These are phyloP conservation scores for Endomychus coccineus DNA, from an alignment of 2,888 invertebrate genomes.

Conservation along the genomic window DNA sequence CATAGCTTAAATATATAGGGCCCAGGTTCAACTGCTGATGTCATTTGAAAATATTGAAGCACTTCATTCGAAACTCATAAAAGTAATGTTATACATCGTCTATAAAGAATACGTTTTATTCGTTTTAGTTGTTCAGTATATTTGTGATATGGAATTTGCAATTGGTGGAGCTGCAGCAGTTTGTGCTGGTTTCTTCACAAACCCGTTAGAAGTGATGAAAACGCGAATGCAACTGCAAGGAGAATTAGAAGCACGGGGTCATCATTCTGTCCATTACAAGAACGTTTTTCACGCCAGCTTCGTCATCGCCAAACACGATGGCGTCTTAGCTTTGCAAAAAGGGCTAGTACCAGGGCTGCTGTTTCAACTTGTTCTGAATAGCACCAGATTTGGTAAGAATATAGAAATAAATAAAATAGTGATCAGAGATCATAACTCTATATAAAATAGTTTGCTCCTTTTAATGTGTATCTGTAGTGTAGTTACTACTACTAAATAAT, in stretches of 20 bases:
- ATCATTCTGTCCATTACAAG: slow-evolving; percentile 64
- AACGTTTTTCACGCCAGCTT: slow-evolving; percentile 70
- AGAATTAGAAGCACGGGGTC: slow-evolving; percentile 65
- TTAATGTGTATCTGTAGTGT: no score
- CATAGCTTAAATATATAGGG: no score
- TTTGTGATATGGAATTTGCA: slow-evolving; percentile 65
- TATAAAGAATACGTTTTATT: no score
- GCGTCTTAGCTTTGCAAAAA: slow-evolving; percentile 63
- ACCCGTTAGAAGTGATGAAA: slow-evolving; percentile 83
- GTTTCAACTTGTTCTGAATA: slow-evolving; percentile 84
- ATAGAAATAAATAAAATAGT: no score
- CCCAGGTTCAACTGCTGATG: no score
- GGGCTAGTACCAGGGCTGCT: slow-evolving; percentile 79
- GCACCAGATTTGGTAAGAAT: slow-evolving; percentile 44
- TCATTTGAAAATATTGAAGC: no score
- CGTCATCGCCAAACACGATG: slow-evolving; percentile 72
- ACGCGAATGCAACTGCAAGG: slow-evolving; percentile 85
- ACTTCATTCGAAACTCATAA: no score
- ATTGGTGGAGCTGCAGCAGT: slow-evolving; percentile 73
- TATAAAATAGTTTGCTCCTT: no score
- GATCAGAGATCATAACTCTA: no score
- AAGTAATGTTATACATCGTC: no score
- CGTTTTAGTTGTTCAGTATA: no score
- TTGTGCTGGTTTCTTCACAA: slow-evolving; percentile 78
- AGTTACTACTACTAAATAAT: no score